Evolutionary conservation across 2,888 invertebrate genomes (phyloP), one percentile per base, ranked within the genome.

Genomic region (Xylota segnis): DNA sequence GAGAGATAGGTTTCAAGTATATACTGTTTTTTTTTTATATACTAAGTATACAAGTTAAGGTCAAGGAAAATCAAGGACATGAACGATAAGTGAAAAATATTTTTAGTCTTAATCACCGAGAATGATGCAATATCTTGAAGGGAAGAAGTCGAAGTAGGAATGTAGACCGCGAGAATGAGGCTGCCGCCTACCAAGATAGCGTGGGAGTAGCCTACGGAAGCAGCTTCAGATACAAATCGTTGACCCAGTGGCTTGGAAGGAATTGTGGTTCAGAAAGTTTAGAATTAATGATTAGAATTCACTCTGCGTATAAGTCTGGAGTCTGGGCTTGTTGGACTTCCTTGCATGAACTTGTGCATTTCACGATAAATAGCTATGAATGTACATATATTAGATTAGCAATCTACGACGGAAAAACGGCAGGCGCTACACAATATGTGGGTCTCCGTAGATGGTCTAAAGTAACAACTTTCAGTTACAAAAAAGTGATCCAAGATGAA

Each of bases 341-440:
- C 40, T 23, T 65, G 32, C n/a, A 47, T 18, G 18, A 34, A 34
- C 47, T n/a, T 52, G 40, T 54, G 65, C 75, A 54, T 45, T 65
- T n/a, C 14, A 12, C 32, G 63, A 65, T 75, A 75, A 65, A 75
- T 23, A 18, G 9, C 29, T 56, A 6, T 6, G 23, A 6, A 27
- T 37, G 37, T 43, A 68, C 23, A 23, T 3, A 23, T 23, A 2
- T 10, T 34, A 16, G 81, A 81, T 83, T 66, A 45, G 65, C 37
- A 74, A 83, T 79, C 83, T 79, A 74, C 50, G 63, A 68, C 79
- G 83, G 74, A 83, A 68, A 68, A 63, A 40, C 52, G 9, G 5
- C 7, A 66, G 66, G 66, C 14, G 9, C 37, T 75, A 32, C 9
- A 45, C 6, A 9, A n/a, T 50, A 12, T n/a, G 7, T 29, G 23